Percentiles rank a stretch among this genome's conserved stretches.
Conservation (phyloP, 1,140 invertebrate genomes). For the Heliconius congener region DNA sequence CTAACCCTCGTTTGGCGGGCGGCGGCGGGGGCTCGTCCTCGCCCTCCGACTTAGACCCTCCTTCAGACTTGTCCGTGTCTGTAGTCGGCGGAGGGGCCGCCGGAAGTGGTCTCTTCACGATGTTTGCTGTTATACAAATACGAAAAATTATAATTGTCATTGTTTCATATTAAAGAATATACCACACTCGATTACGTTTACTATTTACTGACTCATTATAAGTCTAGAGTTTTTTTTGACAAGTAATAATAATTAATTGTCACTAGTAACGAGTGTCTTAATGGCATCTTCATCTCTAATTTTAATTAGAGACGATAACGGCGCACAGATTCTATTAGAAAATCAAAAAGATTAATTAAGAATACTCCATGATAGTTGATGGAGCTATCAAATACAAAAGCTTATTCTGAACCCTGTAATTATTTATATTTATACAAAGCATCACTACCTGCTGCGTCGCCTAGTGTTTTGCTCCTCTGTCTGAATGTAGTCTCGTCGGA, state of each 20-base stretch:
- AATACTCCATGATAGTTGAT: no score
- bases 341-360: no score
- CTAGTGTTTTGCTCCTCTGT: slow-evolving; percentile 93
- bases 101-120: slow-evolving; percentile 53
- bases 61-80: slow-evolving; percentile 84
- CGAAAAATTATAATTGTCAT: not conserved
- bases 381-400: no score
- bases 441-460: slow-evolving; percentile 86
- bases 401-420: no score
- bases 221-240: no score
- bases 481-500: slow-evolving; percentile 85
- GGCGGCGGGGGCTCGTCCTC: slow-evolving; percentile 90
- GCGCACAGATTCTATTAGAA: no score
- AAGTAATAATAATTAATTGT: no score
- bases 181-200: not conserved
- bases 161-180: not conserved
- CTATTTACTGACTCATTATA: no score
- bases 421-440: not conserved
- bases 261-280: no score
- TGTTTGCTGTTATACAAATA: not conserved
- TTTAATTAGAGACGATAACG: no score
- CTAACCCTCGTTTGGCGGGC: slow-evolving; percentile 88
- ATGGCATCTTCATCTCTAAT: no score
- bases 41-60: slow-evolving; percentile 92
- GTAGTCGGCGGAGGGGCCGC: slow-evolving; percentile 48